These are phyloP conservation scores for Aporrectodea caliginosa DNA, from an alignment of 1,140 invertebrate species.

Conservation along the genomic window DNA sequence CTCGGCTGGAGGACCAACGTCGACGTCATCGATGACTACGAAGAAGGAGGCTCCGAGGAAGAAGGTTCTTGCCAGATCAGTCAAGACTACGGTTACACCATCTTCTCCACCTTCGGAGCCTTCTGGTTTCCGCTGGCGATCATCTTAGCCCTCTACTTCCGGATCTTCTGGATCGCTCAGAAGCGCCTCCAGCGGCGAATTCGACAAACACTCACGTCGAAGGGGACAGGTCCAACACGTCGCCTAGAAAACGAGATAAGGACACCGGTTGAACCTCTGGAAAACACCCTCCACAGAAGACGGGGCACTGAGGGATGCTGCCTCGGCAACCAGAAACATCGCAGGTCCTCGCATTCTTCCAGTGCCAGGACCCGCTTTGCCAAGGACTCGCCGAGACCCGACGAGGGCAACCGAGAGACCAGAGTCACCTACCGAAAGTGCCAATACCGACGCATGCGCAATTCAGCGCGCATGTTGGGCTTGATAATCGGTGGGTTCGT, in stretches of 20 bases:
- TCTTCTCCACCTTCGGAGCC: slow-evolving; percentile 37
- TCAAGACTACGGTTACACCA: slow-evolving; percentile 32
- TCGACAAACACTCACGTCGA: neutral
- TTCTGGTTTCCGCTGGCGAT: slow-evolving; percentile 37
- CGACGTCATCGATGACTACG: slow-evolving; percentile 8
- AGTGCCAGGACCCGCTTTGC: neutral
- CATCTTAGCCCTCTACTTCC: slow-evolving; percentile 37
- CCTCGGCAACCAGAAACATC: neutral
- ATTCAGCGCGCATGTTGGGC: slow-evolving; percentile 65
- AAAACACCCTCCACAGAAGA: neutral
- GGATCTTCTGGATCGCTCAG: slow-evolving; percentile 36
- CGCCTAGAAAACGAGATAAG: neutral
- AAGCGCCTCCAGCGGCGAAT: slow-evolving; percentile 13
- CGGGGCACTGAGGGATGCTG: neutral
- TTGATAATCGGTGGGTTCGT: slow-evolving; percentile 90
- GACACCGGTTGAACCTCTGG: neutral
- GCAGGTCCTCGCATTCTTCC: neutral
- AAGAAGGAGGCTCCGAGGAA: slow-evolving; percentile 22
- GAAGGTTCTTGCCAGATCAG: slow-evolving; percentile 27
- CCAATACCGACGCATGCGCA: slow-evolving; percentile 16
- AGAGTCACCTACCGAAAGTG: neutral
- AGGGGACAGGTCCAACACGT: neutral
- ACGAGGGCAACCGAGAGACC: neutral
- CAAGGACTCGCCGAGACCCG: neutral
- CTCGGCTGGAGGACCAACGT: slow-evolving; percentile 31